These are phyloP conservation scores for Peromyscus aztecus DNA, from an alignment of 2,797 vertebrate species.

Conservation along the genomic window DNA sequence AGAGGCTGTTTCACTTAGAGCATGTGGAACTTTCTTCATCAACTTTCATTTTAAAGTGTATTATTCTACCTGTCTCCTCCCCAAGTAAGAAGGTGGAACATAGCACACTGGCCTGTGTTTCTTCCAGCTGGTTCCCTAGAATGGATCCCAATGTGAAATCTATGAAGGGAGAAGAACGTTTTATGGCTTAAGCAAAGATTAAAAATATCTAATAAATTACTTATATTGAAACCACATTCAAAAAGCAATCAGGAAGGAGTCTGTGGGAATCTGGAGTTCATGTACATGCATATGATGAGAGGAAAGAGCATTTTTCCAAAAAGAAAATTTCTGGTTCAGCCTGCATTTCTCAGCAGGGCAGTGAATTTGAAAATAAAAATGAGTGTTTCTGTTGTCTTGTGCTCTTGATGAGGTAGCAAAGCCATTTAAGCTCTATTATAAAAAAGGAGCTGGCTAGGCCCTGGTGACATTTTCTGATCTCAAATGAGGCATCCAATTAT, in stretches of 20 bases:
- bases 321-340: background rate
- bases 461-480: conserved; percentile 32
- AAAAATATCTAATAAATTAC: conserved; percentile 7
- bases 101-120: too few relatives aligned
- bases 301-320: background rate
- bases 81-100: background rate
- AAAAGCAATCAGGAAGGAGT: background rate
- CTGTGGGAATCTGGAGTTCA: background rate
- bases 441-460: background rate
- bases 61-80: background rate
- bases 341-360: background rate
- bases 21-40: background rate
- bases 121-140: background rate
- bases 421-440: background rate
- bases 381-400: background rate
- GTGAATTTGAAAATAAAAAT: background rate
- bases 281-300: background rate
- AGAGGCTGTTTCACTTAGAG: background rate
- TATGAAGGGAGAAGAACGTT: background rate
- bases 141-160: background rate
- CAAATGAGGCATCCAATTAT: background rate
- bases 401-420: background rate
- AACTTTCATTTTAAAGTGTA: background rate
- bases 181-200: conserved; percentile 9
- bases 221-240: background rate